Base-by-base conservation (phyloP, 2,797 vertebrate genomes). In the Denticeps clupeoides region DNA sequence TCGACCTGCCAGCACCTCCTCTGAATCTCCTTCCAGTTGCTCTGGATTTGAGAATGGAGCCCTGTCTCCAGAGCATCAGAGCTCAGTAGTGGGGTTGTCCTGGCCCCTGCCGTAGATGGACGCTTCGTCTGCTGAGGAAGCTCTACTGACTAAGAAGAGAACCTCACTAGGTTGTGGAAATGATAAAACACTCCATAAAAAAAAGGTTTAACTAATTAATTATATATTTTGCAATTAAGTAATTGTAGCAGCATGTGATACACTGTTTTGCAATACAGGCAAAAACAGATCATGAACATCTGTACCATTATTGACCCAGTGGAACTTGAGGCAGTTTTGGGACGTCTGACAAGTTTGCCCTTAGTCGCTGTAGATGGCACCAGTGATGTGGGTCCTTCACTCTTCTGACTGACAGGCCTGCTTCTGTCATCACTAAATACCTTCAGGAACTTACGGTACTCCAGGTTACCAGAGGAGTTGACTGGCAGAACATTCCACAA, bases 11-110 rank as follows among this genome's bases (percentile, higher is more conserved):
- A 56, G 60, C 79, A 89, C 0, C 56, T 74, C 47, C 53, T 77
- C 57, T 82, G 65, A 13, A 89, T 65, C 13, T 72, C 59, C 8
- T 59, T 79, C 85, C 85, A 88, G 57, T 72, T 77, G 50, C 56
- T 47, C 3, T 70, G 71, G 1, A 86, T 47, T 2, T 32, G 60
- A 40, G 45, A 68, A 2, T 63, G 66, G 31, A 87, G 63, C 50
- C 59, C 78, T 32, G 38, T 70, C 64, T 83, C 83, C 3, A 70
- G 43, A 15, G 53, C 48, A 55, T 82, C 64, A 0, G 66, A 69
- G 51, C 76, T 78, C 56, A 71, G 62, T 19, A 63, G 22, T 11
- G 29, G 48, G 12, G n/a, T 45, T 3, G 38, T 42, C 9, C 11
- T 38, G 7, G 35, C 18, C 9, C 35, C 35, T 4, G 35, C 35